A percentile compares a stretch with the other conserved stretches of the same genome.
These are phyloP conservation scores for Balaeniceps rex DNA, from an alignment of 2,113 vertebrate genomes.

Conservation along the genomic window DNA sequence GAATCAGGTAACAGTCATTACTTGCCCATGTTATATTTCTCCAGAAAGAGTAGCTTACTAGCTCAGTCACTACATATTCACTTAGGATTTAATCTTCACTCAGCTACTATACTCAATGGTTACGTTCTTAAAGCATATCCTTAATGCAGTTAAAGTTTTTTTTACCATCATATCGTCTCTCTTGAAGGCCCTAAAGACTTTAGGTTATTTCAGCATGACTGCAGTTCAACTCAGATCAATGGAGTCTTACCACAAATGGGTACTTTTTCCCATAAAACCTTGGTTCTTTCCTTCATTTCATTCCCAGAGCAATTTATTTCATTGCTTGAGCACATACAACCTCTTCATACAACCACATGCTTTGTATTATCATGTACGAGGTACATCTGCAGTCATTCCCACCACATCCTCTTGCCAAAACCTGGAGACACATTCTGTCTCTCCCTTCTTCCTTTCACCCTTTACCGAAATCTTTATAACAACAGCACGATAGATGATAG, in stretches of 20 bases:
- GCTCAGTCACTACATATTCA: neutral
- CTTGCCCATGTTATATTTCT: neutral
- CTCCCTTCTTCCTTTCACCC: neutral
- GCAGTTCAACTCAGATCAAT: neutral
- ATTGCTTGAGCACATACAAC: neutral
- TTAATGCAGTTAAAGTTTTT: neutral
- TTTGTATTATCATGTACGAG: accelerated
- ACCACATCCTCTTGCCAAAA: neutral
- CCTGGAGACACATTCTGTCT: neutral
- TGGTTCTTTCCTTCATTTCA: neutral
- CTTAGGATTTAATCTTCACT: neutral
- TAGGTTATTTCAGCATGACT: neutral
- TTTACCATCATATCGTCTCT: neutral
- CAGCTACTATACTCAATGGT: neutral
- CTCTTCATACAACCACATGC: neutral
- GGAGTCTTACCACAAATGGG: neutral
- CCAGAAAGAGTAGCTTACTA: neutral
- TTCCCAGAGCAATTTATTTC: neutral
- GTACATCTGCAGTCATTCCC: neutral
- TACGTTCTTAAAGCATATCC: neutral
- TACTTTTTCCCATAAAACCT: neutral
- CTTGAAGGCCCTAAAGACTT: neutral
- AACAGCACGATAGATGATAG: neutral
- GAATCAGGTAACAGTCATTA: neutral
- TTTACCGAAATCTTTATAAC: neutral